Conservation (phyloP, 2,113 vertebrate genomes). For the Ictidomys tridecemlineatus region DNA sequence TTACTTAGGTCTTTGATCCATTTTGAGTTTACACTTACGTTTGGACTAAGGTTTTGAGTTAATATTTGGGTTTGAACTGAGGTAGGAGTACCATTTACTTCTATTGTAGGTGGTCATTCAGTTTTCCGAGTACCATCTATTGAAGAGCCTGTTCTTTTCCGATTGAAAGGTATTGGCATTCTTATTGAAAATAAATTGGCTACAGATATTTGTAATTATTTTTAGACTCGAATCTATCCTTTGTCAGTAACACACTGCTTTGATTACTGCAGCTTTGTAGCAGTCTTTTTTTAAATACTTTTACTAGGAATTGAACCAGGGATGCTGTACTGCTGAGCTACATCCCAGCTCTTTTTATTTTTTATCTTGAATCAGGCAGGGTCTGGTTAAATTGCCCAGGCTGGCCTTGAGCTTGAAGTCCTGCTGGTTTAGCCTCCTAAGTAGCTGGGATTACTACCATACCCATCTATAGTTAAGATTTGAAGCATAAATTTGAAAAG, state of each 20-base stretch:
- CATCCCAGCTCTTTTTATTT: background rate
- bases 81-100: background rate
- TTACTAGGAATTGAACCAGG: too few relatives aligned
- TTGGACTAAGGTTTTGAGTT: background rate
- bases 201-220: background rate
- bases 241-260: background rate
- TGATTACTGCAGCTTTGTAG: background rate
- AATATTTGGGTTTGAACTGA: background rate
- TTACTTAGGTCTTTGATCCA: background rate
- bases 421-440: background rate
- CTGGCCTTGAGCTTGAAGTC: background rate
- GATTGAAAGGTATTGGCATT: background rate
- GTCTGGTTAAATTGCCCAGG: too few relatives aligned
- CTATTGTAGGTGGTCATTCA: too few relatives aligned
- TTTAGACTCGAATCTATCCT: background rate
- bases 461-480: background rate
- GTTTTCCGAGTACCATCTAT: background rate
- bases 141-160: background rate
- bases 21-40: background rate
- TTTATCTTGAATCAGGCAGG: background rate
- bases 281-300: too few relatives aligned
- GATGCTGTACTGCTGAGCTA: too few relatives aligned
- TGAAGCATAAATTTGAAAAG: conserved; percentile 16
- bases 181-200: background rate
- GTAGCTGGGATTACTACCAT: background rate